Evolutionary conservation across 2,888 invertebrate species (phyloP).

Genomic region (Boloria selene): DNA sequence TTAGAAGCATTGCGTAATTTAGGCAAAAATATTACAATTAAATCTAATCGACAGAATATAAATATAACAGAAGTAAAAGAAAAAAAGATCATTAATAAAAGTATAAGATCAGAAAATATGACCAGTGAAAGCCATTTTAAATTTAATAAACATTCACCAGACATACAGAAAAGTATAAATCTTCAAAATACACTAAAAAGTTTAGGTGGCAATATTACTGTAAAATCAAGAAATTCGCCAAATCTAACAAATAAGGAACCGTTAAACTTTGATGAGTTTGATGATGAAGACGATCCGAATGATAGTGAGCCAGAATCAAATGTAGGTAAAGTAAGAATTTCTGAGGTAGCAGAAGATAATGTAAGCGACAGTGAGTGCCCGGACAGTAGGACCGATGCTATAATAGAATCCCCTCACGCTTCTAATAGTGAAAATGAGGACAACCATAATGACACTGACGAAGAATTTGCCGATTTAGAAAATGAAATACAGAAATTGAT

Average conservation of each 20-base stretch:
- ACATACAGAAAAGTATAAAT: slow-evolving; percentile 46
- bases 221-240: slow-evolving; percentile 62
- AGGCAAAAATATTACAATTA: slow-evolving; percentile 60
- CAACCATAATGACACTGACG: slow-evolving; percentile 46
- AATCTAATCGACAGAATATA: slow-evolving; percentile 49
- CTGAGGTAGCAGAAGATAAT: slow-evolving; percentile 57
- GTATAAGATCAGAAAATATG: slow-evolving; percentile 5
- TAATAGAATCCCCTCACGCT: slow-evolving; percentile 58
- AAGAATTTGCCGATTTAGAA: slow-evolving; percentile 54
- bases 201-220: slow-evolving; percentile 64
- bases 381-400: slow-evolving; percentile 46
- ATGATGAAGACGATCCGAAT: slow-evolving; percentile 33
- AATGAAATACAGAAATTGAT: slow-evolving; percentile 45
- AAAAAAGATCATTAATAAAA: slow-evolving; percentile 20
- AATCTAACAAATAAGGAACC: slow-evolving; percentile 41
- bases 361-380: slow-evolving; percentile 50
- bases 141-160: slow-evolving; percentile 36
- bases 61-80: slow-evolving; percentile 19
- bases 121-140: slow-evolving; percentile 28
- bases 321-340: slow-evolving; percentile 58
- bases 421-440: slow-evolving; percentile 55
- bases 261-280: slow-evolving; percentile 37
- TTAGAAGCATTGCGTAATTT: slow-evolving; percentile 54
- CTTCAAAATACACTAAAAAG: slow-evolving; percentile 61
- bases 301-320: slow-evolving; percentile 52